Evolutionary conservation across 53 echinoderm and acorn worm genomes (phyloP), one percentile per base, ranked within the genome.

Genomic region (Echinarachnius parma): DNA sequence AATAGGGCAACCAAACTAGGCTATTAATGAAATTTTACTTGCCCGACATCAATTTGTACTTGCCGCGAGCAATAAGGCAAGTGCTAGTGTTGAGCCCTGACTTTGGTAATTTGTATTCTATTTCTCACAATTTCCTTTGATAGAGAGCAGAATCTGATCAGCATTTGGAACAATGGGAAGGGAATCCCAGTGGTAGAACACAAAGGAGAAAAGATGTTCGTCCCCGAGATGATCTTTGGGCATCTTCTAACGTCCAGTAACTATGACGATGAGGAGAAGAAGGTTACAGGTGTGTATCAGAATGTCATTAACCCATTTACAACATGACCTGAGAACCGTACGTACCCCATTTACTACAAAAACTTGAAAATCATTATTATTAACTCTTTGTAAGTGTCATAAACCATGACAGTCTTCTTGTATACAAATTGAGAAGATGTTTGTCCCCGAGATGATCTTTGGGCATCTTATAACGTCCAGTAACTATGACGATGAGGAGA

Each of bases 361-460:
- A n/a, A n/a, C n/a, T n/a, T n/a, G n/a, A n/a, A n/a, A n/a, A n/a
- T n/a, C n/a, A n/a, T n/a, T n/a, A n/a, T n/a, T n/a, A n/a, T n/a
- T n/a, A n/a, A n/a, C n/a, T n/a, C n/a, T n/a, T n/a, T n/a, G n/a
- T n/a, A n/a, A n/a, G n/a, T n/a, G n/a, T n/a, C n/a, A n/a, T n/a
- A n/a, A n/a, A n/a, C n/a, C n/a, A n/a, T n/a, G n/a, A n/a, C n/a
- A n/a, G n/a, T n/a, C n/a, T n/a, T n/a, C n/a, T n/a, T n/a, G n/a
- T n/a, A n/a, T n/a, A n/a, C n/a, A n/a, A n/a, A n/a, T n/a, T n/a
- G 95, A 94, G 83, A 94, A 94, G 49, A 67, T 94, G 74, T 94
- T 80, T 52, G 90, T 94, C 4, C 95, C 95, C 14, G 84, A 86
- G 57, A 83, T 94, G 87, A 94, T 94, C 77, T 94, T 94, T 82